phyloP scores from a whole-genome alignment of 2,888 invertebrate species.

The Suillia variegata region DNA sequence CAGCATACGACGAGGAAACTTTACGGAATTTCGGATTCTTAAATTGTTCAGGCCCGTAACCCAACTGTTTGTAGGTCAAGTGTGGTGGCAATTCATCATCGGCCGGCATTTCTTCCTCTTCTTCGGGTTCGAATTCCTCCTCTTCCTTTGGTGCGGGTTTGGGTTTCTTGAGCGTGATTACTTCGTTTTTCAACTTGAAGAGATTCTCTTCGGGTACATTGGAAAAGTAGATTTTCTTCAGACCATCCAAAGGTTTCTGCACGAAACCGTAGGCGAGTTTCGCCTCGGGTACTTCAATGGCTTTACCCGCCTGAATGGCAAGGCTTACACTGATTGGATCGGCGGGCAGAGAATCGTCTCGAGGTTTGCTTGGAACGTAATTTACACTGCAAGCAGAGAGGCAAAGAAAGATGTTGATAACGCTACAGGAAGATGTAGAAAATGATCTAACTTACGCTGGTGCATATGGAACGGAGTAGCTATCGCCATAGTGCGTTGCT shows the following conservation, averaged over 20 bases:
- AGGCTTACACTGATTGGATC: slow-evolving; percentile 63
- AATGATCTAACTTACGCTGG: not conserved
- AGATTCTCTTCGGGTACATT: slow-evolving; percentile 64
- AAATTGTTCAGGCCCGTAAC: slow-evolving; percentile 60
- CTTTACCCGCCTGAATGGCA: slow-evolving; percentile 59
- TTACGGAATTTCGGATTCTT: slow-evolving; percentile 42
- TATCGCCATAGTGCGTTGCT: not conserved
- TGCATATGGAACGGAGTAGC: not conserved
- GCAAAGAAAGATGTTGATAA: not conserved
- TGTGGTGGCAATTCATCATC: slow-evolving; percentile 41
- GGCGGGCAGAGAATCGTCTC: slow-evolving; percentile 53
- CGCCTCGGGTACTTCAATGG: slow-evolving; percentile 62
- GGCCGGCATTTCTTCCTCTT: slow-evolving; percentile 30
- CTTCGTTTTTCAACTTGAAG: slow-evolving; percentile 62
- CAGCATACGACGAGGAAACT: slow-evolving; percentile 14
- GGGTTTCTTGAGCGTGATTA: slow-evolving; percentile 62
- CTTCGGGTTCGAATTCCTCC: slow-evolving; percentile 40
- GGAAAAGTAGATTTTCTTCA: slow-evolving; percentile 42
- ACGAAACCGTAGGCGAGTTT: slow-evolving; percentile 64
- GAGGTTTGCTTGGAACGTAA: slow-evolving; percentile 27
- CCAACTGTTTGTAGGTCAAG: slow-evolving; percentile 61
- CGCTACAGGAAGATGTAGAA: not conserved
- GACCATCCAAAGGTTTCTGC: slow-evolving; percentile 61
- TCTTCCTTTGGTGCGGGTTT: slow-evolving; percentile 33
- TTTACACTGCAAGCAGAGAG: slow-evolving; percentile 24